Evolutionary conservation across 2,797 vertebrate species (phyloP), one percentile per base, ranked within the genome.

Genomic region (Falco columbarius): DNA sequence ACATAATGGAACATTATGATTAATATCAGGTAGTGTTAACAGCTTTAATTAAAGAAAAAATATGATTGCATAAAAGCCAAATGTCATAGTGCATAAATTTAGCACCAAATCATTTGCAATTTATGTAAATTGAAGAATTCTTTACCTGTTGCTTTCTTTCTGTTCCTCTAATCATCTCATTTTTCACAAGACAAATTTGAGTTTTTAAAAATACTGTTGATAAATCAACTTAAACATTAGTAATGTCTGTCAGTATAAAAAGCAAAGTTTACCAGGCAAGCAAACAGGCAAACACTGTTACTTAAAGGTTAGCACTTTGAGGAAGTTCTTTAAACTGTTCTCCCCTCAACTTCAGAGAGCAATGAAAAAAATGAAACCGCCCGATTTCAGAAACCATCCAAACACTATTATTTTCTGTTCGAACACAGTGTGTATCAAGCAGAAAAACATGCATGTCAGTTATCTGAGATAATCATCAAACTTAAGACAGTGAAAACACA

Each of bases 1-100:
- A 99, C 99, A 99, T 99, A 99, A 99, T 99, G 99, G 99, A 99
- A 99, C 99, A 99, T 99, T 99, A 98, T 99, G 99, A 99, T 99
- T 99, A 99, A 99, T 99, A 99, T 99, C 99, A 99, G 98, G 99
- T 98, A 99, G 98, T 99, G 98, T 98, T 98, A 99, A 99, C 99
- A 99, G 98, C 98, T 99, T 99, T 98, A 98, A 98, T 98, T 98
- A 98, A 99, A 98, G 97, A 98, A 98, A 98, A 98, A 98, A 98
- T 98, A 98, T 98, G 98, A 98, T 96, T 98, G 98, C 98, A 98
- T 98, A 98, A 98, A 99, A 98, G 98, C 98, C 98, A 99, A 99
- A 99, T 98, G 98, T 98, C 98, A 98, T 98, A 98, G 98, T 98
- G 98, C 98, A 98, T 98, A 98, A 98, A 98, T 98, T 98, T 98